Conservation (phyloP, 2,797 vertebrate genomes). For the Sciaenops ocellatus region DNA sequence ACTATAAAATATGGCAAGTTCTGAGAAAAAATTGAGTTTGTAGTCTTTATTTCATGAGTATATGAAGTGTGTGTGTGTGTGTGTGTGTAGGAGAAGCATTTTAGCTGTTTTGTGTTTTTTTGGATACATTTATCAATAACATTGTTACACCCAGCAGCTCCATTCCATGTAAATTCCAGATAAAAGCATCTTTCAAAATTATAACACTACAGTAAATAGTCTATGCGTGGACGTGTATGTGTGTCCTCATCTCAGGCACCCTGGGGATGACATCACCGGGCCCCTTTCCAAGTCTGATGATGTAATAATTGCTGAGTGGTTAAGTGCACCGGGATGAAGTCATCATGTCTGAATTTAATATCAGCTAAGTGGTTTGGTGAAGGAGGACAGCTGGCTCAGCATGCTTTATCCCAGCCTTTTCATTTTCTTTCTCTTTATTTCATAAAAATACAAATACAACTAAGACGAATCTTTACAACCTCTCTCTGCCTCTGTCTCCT, state of each 20-base stretch:
- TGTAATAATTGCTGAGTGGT: constrained; percentile 64
- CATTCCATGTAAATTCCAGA: background rate
- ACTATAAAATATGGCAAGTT: constrained; percentile 85
- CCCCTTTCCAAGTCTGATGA: constrained; percentile 58
- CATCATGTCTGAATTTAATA: constrained; percentile 72
- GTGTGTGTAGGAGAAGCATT: constrained; percentile 2
- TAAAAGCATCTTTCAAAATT: constrained; percentile 25
- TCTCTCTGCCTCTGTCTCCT: background rate
- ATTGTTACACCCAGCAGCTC: background rate
- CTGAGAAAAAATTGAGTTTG: constrained; percentile 63
- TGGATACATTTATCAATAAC: background rate
- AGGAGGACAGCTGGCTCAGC: constrained; percentile 47
- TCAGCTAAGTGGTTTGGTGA: constrained; percentile 67
- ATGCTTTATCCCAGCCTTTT: background rate
- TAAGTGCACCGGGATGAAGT: constrained; percentile 70
- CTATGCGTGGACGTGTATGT: background rate
- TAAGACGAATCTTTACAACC: background rate
- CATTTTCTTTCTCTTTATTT: background rate
- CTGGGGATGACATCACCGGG: constrained; percentile 64
- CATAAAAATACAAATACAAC: constrained; percentile 7
- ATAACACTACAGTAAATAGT: background rate
- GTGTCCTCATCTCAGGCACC: constrained; percentile 22
- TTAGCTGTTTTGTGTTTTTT: background rate
- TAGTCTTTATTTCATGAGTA: constrained; percentile 47
- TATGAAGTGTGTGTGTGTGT: constrained; percentile 1